These are phyloP conservation scores for Ochotona curzoniae DNA, from an alignment of 2,113 vertebrate species.

Conservation along the genomic window DNA sequence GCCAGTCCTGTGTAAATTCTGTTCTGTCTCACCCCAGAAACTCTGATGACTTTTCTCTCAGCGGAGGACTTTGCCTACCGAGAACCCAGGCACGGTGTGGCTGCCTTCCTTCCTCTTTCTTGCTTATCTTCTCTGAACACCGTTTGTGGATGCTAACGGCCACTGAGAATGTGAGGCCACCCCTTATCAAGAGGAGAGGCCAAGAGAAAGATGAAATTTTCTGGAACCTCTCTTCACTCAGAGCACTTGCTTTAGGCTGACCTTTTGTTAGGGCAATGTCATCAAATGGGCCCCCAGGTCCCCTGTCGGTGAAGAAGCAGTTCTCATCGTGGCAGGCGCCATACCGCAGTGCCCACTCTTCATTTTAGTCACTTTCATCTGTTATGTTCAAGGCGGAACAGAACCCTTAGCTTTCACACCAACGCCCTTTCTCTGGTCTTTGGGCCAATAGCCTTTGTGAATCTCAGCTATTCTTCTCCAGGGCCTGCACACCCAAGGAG, in stretches of 20 bases:
- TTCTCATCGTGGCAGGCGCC: background rate
- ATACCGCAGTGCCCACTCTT: background rate
- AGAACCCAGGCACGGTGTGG: too few relatives aligned
- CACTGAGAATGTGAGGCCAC: background rate
- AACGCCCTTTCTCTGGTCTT: background rate
- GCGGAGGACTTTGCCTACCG: too few relatives aligned
- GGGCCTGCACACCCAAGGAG: background rate
- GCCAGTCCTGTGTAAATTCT: too few relatives aligned
- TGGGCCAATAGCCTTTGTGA: background rate
- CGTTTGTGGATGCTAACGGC: background rate
- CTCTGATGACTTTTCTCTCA: background rate
- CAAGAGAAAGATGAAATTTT: background rate
- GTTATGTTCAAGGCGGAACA: background rate
- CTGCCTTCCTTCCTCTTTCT: background rate
- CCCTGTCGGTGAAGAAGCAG: background rate
- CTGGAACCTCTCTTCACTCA: background rate
- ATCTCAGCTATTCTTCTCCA: slow-evolving; percentile 23
- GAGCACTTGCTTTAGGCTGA: background rate
- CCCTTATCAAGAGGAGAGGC: background rate
- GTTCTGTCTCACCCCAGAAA: too few relatives aligned
- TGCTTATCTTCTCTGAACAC: background rate
- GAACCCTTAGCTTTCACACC: background rate
- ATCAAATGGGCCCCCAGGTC: background rate
- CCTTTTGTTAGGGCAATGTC: background rate
- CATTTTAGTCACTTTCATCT: background rate